Evolutionary conservation across 2,888 invertebrate genomes (phyloP).

Genomic region (Smittia sp.): DNA sequence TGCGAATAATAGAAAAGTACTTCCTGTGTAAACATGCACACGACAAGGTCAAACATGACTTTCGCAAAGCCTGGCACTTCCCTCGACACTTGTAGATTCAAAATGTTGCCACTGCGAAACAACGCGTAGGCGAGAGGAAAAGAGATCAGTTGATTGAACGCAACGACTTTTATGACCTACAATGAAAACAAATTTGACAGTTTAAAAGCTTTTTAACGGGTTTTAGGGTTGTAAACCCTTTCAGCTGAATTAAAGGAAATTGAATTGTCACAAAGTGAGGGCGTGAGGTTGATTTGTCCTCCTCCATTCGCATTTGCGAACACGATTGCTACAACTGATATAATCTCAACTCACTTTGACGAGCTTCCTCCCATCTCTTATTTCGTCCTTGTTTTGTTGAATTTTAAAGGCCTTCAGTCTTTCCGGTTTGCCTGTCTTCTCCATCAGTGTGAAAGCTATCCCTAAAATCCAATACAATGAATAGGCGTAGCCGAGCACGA

Average conservation of each 20-base stretch:
- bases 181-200: neutral
- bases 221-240: too few species aligned
- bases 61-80: slow-evolving; percentile 28
- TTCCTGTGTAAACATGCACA: slow-evolving; percentile 11
- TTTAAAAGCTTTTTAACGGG: too few species aligned
- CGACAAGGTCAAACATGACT: neutral
- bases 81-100: neutral
- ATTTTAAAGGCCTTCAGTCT: neutral
- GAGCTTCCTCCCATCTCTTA: neutral
- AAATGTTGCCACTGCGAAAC: neutral
- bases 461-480: slow-evolving; percentile 1
- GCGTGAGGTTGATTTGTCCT: too few species aligned
- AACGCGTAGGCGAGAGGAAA: neutral
- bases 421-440: neutral
- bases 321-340: neutral
- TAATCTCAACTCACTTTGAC: neutral
- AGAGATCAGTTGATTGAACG: neutral
- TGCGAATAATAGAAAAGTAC: slow-evolving; percentile 41
- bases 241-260: too few species aligned
- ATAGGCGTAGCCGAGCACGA: neutral
- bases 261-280: too few species aligned
- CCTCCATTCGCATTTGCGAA: too few species aligned
- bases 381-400: neutral
- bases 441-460: neutral
- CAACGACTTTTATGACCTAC: neutral